Conservation (phyloP, 2,113 vertebrate species). For the Oncorhynchus gorbuscha region DNA sequence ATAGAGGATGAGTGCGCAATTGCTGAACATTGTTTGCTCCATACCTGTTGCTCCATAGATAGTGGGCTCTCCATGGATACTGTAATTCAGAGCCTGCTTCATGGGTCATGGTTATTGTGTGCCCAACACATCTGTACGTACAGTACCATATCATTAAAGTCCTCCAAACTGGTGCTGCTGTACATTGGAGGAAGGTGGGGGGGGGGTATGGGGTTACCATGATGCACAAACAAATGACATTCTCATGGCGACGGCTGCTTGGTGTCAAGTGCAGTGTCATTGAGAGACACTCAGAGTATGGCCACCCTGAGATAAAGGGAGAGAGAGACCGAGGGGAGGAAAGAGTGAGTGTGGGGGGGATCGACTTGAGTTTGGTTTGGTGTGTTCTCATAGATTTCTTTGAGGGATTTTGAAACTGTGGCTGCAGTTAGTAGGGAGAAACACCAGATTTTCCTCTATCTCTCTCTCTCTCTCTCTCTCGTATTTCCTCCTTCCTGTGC, state of each 20-base stretch:
- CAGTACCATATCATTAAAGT: neutral
- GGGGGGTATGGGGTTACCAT: neutral
- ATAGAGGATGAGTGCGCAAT: neutral
- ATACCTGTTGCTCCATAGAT: neutral
- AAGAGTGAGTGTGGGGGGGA: neutral
- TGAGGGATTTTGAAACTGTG: neutral
- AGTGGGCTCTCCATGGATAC: neutral
- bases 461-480: too few relatives aligned
- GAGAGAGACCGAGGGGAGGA: neutral
- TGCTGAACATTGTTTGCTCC: neutral
- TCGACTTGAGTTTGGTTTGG: neutral
- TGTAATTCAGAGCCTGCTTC: too few relatives aligned
- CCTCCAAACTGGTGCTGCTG: neutral
- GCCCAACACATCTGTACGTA: neutral
- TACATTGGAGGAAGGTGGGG: neutral
- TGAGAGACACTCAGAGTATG: neutral
- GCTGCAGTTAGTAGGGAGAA: neutral
- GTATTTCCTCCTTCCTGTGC: neutral
- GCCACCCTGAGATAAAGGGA: neutral
- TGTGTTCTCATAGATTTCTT: constrained; percentile 12
- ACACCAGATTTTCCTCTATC: constrained; percentile 40
- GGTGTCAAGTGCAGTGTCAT: constrained; percentile 5
- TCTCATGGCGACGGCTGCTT: constrained; percentile 19
- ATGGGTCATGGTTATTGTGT: neutral
- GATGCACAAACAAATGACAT: constrained; percentile 9